phyloP scores from a whole-genome alignment of 2,888 invertebrate species.

The Hirtodrosophila histrioides region DNA sequence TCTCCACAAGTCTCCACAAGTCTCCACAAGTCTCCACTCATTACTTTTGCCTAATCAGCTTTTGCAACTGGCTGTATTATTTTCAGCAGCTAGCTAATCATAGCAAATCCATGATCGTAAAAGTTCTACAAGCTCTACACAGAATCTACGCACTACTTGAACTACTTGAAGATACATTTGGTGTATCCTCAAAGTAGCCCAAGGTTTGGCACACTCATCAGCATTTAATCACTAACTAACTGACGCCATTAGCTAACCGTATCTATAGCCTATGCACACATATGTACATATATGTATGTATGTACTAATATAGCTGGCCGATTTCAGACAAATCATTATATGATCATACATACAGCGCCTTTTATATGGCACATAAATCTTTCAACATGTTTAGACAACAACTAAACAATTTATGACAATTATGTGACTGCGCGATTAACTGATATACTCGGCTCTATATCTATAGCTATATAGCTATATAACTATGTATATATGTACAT shows the following conservation, averaged over 20 bases:
- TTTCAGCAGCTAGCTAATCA: neutral
- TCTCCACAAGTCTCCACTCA: constrained; percentile 5
- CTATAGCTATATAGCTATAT: constrained; percentile 17
- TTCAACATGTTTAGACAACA: constrained; percentile 81
- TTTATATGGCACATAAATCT: constrained; percentile 69
- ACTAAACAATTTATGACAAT: constrained; percentile 78
- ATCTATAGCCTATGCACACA: constrained; percentile 12
- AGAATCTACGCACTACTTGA: constrained; percentile 39
- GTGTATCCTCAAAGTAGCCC: constrained; percentile 66
- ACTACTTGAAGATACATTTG: constrained; percentile 14
- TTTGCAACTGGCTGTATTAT: too few species aligned
- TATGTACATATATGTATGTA: too few species aligned
- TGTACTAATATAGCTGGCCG: constrained; percentile 56
- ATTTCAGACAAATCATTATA: constrained; percentile 79
- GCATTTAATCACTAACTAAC: constrained; percentile 49
- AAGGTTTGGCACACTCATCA: constrained; percentile 63
- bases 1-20: constrained; percentile 11
- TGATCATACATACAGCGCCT: constrained; percentile 49
- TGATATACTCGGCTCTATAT: constrained; percentile 50
- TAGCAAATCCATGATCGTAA: constrained; percentile 21
- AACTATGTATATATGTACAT: constrained; percentile 24
- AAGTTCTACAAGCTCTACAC: constrained; percentile 38
- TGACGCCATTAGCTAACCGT: constrained; percentile 72
- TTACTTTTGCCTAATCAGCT: too few species aligned
- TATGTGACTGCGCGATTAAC: constrained; percentile 62